Evolutionary conservation across 2,888 invertebrate genomes (phyloP), one percentile per base, ranked within the genome.

Genomic region (Ametastegia equiseti): DNA sequence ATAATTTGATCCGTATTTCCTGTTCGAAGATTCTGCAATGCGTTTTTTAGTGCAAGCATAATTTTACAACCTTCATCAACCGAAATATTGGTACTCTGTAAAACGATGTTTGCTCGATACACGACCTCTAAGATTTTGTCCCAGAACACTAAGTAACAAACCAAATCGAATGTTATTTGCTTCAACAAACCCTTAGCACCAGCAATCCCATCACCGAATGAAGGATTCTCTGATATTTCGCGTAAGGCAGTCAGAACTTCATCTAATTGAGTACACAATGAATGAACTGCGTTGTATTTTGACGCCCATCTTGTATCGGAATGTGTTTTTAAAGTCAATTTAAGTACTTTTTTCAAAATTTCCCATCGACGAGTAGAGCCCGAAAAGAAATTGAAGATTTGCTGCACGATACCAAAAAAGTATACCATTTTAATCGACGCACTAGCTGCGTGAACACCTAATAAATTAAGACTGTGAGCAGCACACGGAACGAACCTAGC

Each of bases 401-500:
- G 15, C 63, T 65, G 63, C 13, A 65, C 36, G 6, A 65, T 36
- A 65, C 63, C 7, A n/a, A 65, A 65, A 11, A 65, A 65, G 36
- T 36, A 33, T 65, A 65, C 63, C 36, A 65, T 65, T 63, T 63
- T 63, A 63, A 63, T 63, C 33, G 63, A 63, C 27, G 30, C 33
- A 63, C 63, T 63, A 63, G 63, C 63, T 63, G 33, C 63, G 63
- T 84, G 81, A 54, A 54, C 67, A 69, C 80, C 60, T 19, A 81
- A 73, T 23, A 83, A 67, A 60, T 83, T 83, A n/a, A 82, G 80
- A 63, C 84, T 83, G 78, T 83, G 82, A 65, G 81, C 60, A 30
- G 67, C 23, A 83, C 84, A 82, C 69, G 85, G 83, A 23, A 69
- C 81, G 63, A 83, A 81, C 57, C 79, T 39, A 60, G 85, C 84